Base-by-base conservation (phyloP, 2,113 vertebrate species). In the Sphaerodactylus townsendi region DNA sequence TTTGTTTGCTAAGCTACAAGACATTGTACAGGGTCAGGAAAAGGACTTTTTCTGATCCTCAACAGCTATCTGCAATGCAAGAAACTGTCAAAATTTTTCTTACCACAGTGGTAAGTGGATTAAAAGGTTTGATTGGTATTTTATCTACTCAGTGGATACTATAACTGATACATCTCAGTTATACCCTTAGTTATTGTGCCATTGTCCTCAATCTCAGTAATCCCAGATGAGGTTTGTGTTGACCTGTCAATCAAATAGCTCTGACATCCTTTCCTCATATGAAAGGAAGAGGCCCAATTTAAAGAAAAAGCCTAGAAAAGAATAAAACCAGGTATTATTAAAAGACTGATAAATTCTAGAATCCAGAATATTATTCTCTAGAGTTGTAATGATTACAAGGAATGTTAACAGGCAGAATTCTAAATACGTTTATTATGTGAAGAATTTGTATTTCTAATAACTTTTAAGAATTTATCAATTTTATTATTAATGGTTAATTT, bases 321-420 rank as follows among this genome's bases (percentile, higher is more conserved):
- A 78, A 50, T 46, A 44, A 78, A 84, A 71, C 28, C 13, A 64
- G 37, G 37, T 37, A 64, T 62, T 48, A 48, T 15, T 78, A 62
- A 78, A 77, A 64, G 75, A 78, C 76, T 37, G 76, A 79, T 72
- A 76, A 35, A 79, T 78, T 79, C 41, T 79, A 79, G 74, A 71
- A 85, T 79, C 68, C 39, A 79, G 65, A 78, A 79, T 83, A 64
- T 85, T 48, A 79, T 79, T 28, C 68, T 78, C 68, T n/a, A 77
- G 68, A 64, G 68, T 44, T 33, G 10, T 64, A 48, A 41, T 72
- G 72, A 85, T 78, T 37, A 79, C 59, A 56, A 48, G 23, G 39
- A 71, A 50, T 65, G 66, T 44, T 82, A 69, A 82, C 37, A 62
- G 69, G 56, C 69, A 59, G 72, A 77, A 72, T 79, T 72, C 82